Evolutionary conservation across 2,113 vertebrate genomes (phyloP).

Genomic region (Archocentrus centrarchus): DNA sequence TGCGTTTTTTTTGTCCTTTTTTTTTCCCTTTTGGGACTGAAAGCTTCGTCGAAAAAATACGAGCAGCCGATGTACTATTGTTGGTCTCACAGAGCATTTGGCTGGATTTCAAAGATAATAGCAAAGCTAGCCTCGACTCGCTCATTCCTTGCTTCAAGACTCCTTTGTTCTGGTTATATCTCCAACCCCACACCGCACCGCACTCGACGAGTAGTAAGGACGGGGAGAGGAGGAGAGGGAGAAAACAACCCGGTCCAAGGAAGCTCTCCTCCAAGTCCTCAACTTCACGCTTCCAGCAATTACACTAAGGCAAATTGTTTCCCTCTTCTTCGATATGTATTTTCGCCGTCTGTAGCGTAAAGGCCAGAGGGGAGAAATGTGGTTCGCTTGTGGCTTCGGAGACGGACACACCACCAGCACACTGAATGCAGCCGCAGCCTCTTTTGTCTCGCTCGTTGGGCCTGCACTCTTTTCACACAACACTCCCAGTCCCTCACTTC

Average conservation of each 20-base stretch:
- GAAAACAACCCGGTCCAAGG: slow-evolving; percentile 51
- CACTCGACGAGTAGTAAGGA: slow-evolving; percentile 55
- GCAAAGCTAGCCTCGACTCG: slow-evolving; percentile 74
- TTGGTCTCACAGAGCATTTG: slow-evolving; percentile 78
- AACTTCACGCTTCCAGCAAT: slow-evolving; percentile 60
- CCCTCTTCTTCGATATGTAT: slow-evolving; percentile 46
- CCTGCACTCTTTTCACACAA: slow-evolving; percentile 79
- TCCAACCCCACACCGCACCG: slow-evolving; percentile 65
- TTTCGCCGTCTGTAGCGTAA: slow-evolving; percentile 39
- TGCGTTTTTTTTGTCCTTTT: slow-evolving; percentile 33
- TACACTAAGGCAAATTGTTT: slow-evolving; percentile 21
- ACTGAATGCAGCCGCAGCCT: slow-evolving; percentile 79
- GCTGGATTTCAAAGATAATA: slow-evolving; percentile 68
- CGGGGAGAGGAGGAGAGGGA: slow-evolving; percentile 50
- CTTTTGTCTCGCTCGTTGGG: slow-evolving; percentile 82
- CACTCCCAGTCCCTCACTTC: slow-evolving; percentile 71
- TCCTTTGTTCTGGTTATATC: slow-evolving; percentile 83
- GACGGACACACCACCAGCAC: slow-evolving; percentile 76
- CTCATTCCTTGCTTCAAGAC: slow-evolving; percentile 77
- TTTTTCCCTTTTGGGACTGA: slow-evolving; percentile 41
- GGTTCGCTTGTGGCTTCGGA: slow-evolving; percentile 74
- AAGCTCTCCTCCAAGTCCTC: slow-evolving; percentile 55
- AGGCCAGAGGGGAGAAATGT: slow-evolving; percentile 51
- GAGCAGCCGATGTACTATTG: slow-evolving; percentile 49
- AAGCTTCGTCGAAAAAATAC: slow-evolving; percentile 60